Conservation (phyloP, 2,797 vertebrate species). For the Agapornis canus region DNA sequence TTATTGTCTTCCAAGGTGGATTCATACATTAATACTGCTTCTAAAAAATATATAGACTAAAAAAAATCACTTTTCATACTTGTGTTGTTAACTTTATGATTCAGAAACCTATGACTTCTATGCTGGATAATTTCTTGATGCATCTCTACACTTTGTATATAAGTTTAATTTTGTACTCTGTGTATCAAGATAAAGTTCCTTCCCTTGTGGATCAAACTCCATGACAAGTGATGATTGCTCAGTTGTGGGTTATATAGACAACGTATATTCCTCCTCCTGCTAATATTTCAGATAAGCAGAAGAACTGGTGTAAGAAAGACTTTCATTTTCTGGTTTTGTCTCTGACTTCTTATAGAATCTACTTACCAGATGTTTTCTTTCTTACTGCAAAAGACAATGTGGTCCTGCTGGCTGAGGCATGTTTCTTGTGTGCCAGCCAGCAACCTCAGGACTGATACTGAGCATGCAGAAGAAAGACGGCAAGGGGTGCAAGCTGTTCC, state of each 20-base stretch:
- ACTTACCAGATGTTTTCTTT: slow-evolving; percentile 54
- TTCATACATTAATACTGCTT: slow-evolving; percentile 45
- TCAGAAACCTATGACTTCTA: not conserved
- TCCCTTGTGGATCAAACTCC: not conserved
- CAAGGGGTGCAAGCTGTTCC: slow-evolving; percentile 20
- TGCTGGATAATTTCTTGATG: slow-evolving; percentile 5
- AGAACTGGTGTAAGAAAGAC: not conserved
- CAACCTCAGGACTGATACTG: not conserved
- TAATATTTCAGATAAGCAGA: not conserved
- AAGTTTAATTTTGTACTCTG: not conserved
- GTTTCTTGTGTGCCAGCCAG: slow-evolving; percentile 45
- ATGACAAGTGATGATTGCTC: not conserved
- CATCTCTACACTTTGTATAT: not conserved
- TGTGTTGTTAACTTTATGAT: slow-evolving; percentile 25
- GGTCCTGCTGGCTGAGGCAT: slow-evolving; percentile 31
- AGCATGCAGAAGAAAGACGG: not conserved
- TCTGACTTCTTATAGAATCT: not conserved
- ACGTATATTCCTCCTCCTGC: not conserved
- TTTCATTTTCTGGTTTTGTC: not conserved
- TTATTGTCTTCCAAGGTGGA: slow-evolving; percentile 52
- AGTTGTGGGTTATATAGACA: not conserved
- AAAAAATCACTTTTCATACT: slow-evolving; percentile 15
- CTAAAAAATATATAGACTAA: slow-evolving; percentile 41
- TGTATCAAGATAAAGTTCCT: not conserved
- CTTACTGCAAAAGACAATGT: slow-evolving; percentile 31